Percentiles rank a stretch among this genome's conserved stretches.
Conservation (phyloP, 2,888 invertebrate species). For the Dasypogon diadema region DNA sequence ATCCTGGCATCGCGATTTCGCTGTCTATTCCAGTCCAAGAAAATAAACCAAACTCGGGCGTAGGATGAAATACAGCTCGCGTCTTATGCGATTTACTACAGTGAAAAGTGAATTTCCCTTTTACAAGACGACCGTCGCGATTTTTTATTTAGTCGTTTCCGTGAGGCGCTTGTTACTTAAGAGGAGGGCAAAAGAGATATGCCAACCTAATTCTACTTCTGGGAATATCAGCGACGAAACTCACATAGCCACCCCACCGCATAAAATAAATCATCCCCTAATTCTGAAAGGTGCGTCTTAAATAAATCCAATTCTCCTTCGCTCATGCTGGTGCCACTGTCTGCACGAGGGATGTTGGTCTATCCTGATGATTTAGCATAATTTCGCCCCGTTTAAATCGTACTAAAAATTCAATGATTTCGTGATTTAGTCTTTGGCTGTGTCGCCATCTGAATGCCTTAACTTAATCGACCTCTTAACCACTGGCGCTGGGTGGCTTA, state of each 20-base stretch:
- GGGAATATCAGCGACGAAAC: slow-evolving; percentile 22
- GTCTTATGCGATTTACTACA: slow-evolving; percentile 32
- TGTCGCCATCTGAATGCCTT: slow-evolving; percentile 10
- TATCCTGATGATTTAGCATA: slow-evolving; percentile 50
- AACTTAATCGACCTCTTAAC: slow-evolving; percentile 7
- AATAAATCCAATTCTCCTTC: slow-evolving; percentile 49
- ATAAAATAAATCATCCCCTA: slow-evolving; percentile 51
- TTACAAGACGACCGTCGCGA: slow-evolving; percentile 41
- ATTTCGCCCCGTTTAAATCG: slow-evolving; percentile 32
- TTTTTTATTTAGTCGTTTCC: slow-evolving; percentile 50
- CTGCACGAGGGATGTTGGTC: slow-evolving; percentile 25
- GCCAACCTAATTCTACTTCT: slow-evolving; percentile 43
- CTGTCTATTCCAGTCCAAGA: slow-evolving; percentile 42
- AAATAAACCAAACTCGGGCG: slow-evolving; percentile 31
- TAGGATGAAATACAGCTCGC: slow-evolving; percentile 32
- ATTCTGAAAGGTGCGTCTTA: slow-evolving; percentile 51
- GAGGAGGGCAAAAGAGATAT: slow-evolving; percentile 32
- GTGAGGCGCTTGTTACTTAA: slow-evolving; percentile 34
- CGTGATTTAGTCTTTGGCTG: slow-evolving; percentile 24
- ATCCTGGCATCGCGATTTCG: slow-evolving; percentile 14
- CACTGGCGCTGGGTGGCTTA: background rate
- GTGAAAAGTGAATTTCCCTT: slow-evolving; percentile 45
- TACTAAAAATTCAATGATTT: slow-evolving; percentile 43
- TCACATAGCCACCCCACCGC: slow-evolving; percentile 36
- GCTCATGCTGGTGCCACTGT: slow-evolving; percentile 32